A percentile compares a stretch with the other conserved stretches of the same genome.
Evolutionary conservation across 2,888 invertebrate species (phyloP).

Genomic region (Dasysyrphus tricinctus): DNA sequence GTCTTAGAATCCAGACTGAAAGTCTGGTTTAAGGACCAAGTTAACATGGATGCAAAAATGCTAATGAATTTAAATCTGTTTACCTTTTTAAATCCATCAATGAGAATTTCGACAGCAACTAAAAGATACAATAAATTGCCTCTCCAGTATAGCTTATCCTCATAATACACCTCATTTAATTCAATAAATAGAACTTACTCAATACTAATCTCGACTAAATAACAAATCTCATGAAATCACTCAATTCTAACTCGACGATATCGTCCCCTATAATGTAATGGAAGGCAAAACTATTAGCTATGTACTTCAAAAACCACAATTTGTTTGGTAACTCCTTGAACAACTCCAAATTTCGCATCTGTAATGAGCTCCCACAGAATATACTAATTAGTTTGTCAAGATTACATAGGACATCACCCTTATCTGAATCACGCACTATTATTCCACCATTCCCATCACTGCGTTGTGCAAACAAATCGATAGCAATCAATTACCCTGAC

Average conservation of each 20-base stretch:
- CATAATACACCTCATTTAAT: constrained; percentile 56
- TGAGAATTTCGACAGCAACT: not conserved
- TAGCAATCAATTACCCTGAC: constrained; percentile 73
- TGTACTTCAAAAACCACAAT: constrained; percentile 43
- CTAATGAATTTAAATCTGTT: too few relatives aligned
- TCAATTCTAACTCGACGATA: constrained; percentile 27
- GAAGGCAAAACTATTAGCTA: constrained; percentile 19
- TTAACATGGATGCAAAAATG: too few relatives aligned
- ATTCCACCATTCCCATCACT: constrained; percentile 25
- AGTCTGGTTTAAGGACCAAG: too few relatives aligned
- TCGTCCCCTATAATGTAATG: not conserved
- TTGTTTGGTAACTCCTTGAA: constrained; percentile 18
- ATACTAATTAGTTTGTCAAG: constrained; percentile 70
- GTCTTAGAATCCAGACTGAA: too few relatives aligned
- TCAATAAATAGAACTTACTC: constrained; percentile 46
- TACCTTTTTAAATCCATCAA: too few relatives aligned
- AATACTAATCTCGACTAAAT: constrained; percentile 46
- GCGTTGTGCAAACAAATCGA: constrained; percentile 73
- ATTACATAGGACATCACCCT: constrained; percentile 44
- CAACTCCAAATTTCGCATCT: constrained; percentile 37
- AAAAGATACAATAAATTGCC: constrained; percentile 10
- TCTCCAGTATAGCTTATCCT: constrained; percentile 37
- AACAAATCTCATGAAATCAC: constrained; percentile 58
- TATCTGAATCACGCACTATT: constrained; percentile 57
- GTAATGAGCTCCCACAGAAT: constrained; percentile 55